Base-by-base conservation (phyloP, 2,888 invertebrate genomes). In the Diloba caeruleocephala region DNA sequence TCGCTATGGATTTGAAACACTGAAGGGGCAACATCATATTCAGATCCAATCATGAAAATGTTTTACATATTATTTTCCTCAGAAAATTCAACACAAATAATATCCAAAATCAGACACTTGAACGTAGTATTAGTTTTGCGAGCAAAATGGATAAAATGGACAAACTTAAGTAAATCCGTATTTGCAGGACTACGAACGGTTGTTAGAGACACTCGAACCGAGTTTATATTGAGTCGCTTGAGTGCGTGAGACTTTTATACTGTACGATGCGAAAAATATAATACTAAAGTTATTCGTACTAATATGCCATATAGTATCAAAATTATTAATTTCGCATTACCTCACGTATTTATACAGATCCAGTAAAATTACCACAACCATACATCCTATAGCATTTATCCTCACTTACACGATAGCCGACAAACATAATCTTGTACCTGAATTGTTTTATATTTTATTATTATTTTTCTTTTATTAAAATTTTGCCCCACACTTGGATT, bases 131-230 rank as follows among this genome's bases (percentile, higher is more conserved):
- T 64, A 68, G 60, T 64, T 61, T 57, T 53, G 66, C 42, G 58
- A 65, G 57, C 51, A 68, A 70, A 76, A 68, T 70, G 58, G 64
- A 71, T 53, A 56, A 71, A 76, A 76, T 71, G 69, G 66, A 74
- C 63, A 74, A 80, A 85, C 82, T 81, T 85, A 86, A 89, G 84
- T 87, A 88, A 90, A 89, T 89, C 91, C 91, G 88, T 89, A 92
- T 91, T 91, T 85, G 81, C 71, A 71, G 69, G 23, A 29, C 45
- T 52, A 61, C 75, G 79, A 79, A 34, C 76, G 77, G 76, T 81
- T 76, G 80, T 79, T 81, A 78, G 73, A 75, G 82, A 77, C 85
- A 87, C 89, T 90, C 78, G 77, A 78, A 82, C 79, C 80, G 78
- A 84, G 82, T 80, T 81, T 68, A 76, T 65, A 44, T 61, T 46